Evolutionary conservation across 1,140 invertebrate genomes (phyloP).

Genomic region (Megalonaias nervosa): DNA sequence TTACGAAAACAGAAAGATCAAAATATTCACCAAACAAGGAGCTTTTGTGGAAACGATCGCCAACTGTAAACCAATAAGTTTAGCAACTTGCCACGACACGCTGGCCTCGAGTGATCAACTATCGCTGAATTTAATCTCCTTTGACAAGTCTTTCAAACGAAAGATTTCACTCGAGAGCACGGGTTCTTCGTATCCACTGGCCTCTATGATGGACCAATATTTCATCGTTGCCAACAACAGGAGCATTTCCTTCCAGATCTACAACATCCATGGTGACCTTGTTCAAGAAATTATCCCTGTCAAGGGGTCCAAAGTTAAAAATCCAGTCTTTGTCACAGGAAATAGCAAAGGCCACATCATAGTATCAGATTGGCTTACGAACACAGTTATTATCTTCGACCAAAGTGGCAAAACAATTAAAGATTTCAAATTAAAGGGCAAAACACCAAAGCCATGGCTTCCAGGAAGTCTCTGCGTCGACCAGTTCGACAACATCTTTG

Average conservation of each 20-base stretch:
- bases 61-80: slow-evolving; percentile 21
- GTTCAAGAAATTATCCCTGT: slow-evolving; percentile 21
- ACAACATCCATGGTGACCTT: slow-evolving; percentile 25
- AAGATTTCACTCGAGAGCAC: slow-evolving; percentile 35
- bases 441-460: slow-evolving; percentile 24
- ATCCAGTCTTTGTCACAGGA: slow-evolving; percentile 25
- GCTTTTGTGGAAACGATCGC: slow-evolving; percentile 26
- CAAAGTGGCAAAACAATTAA: slow-evolving; percentile 22
- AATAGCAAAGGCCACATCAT: slow-evolving; percentile 33
- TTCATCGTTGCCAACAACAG: slow-evolving; percentile 32
- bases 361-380: slow-evolving; percentile 32
- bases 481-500: slow-evolving; percentile 35
- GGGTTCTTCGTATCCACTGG: slow-evolving; percentile 26
- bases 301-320: slow-evolving; percentile 29
- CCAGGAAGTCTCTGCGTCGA: slow-evolving; percentile 31
- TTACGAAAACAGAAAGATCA: slow-evolving; percentile 32
- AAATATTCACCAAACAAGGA: slow-evolving; percentile 29
- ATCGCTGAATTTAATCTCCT: slow-evolving; percentile 25
- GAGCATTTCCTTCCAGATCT: slow-evolving; percentile 25
- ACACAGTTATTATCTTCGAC: slow-evolving; percentile 31
- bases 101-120: slow-evolving; percentile 20
- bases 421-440: slow-evolving; percentile 29
- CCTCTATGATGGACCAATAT: slow-evolving; percentile 19
- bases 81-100: slow-evolving; percentile 25
- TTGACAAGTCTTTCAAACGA: slow-evolving; percentile 23